Evolutionary conservation across 2,888 invertebrate species (phyloP).

Genomic region (Watsonalla cultraria): DNA sequence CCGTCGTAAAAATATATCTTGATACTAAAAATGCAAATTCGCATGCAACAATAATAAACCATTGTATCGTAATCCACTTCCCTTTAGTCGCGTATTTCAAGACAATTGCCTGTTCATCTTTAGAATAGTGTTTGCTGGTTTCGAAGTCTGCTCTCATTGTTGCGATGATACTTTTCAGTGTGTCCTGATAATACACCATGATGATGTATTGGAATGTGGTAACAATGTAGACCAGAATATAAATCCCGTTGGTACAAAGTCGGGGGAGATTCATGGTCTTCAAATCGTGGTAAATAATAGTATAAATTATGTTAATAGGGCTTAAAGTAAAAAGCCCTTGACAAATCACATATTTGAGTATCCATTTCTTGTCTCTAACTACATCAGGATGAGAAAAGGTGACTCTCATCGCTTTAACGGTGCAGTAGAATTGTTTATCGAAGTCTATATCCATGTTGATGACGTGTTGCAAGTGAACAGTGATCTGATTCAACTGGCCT

Average conservation of each 20-base stretch:
- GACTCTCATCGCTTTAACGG: conserved; percentile 12
- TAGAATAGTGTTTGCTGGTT: conserved; percentile 7
- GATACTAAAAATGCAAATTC: not conserved
- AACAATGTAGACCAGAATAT: conserved; percentile 10
- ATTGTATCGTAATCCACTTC: conserved; percentile 26
- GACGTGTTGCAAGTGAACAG: too few relatives aligned
- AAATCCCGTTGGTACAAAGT: conserved; percentile 18
- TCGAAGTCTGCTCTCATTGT: conserved; percentile 33
- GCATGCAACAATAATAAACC: conserved; percentile 16
- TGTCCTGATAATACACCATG: conserved; percentile 23
- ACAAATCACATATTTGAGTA: conserved; percentile 4
- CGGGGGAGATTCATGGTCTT: conserved; percentile 15
- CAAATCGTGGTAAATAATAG: conserved; percentile 16
- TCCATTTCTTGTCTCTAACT: conserved; percentile 19
- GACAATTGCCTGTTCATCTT: conserved; percentile 25
- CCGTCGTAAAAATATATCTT: conserved; percentile 21
- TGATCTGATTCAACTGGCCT: too few relatives aligned
- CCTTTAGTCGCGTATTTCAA: conserved; percentile 25
- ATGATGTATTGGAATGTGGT: conserved; percentile 14
- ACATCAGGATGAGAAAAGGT: conserved; percentile 18
- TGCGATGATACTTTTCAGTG: conserved; percentile 23
- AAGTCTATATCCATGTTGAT: conserved; percentile 21
- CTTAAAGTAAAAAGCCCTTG: conserved; percentile 9
- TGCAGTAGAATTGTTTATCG: conserved; percentile 16
- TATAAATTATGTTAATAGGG: conserved; percentile 11